Conservation (phyloP, 2,888 invertebrate species). For the Caenorhabditis becei region DNA sequence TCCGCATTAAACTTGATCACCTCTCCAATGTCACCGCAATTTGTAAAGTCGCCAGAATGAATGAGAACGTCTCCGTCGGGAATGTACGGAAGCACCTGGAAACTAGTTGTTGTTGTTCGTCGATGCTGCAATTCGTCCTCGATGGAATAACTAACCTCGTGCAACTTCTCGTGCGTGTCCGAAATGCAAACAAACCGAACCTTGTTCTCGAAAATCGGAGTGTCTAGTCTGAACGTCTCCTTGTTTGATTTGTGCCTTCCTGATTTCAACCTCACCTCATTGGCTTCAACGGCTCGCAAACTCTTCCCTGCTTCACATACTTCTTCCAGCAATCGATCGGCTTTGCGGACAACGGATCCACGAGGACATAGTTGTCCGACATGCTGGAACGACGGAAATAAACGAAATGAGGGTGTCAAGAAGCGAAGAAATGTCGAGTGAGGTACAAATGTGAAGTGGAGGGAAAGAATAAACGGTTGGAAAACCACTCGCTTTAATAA, state of each 20-base stretch:
- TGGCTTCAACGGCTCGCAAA: slow-evolving; percentile 78
- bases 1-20: slow-evolving; percentile 81
- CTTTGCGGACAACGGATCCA: slow-evolving; percentile 77
- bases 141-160: slow-evolving; percentile 55
- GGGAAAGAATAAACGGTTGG: slow-evolving; percentile 12
- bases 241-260: neutral
- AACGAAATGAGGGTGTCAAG: slow-evolving; percentile 2
- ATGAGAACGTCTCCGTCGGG: slow-evolving; percentile 80
- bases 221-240: slow-evolving; percentile 72
- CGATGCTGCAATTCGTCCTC: neutral
- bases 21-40: slow-evolving; percentile 79
- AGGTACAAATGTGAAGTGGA: slow-evolving; percentile 2
- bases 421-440: neutral
- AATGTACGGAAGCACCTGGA: slow-evolving; percentile 64
- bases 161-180: slow-evolving; percentile 80
- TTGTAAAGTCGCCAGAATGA: slow-evolving; percentile 81
- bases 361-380: slow-evolving; percentile 74
- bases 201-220: slow-evolving; percentile 73
- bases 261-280: slow-evolving; percentile 65
- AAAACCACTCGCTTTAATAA: slow-evolving; percentile 36
- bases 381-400: slow-evolving; percentile 21
- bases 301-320: slow-evolving; percentile 78
- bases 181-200: slow-evolving; percentile 78
- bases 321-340: slow-evolving; percentile 81
- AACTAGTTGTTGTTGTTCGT: slow-evolving; percentile 1